A percentile compares a stretch with the other conserved stretches of the same genome.
These are phyloP conservation scores for Peromyscus melanophrys DNA, from an alignment of 2,797 vertebrate species.

Conservation along the genomic window DNA sequence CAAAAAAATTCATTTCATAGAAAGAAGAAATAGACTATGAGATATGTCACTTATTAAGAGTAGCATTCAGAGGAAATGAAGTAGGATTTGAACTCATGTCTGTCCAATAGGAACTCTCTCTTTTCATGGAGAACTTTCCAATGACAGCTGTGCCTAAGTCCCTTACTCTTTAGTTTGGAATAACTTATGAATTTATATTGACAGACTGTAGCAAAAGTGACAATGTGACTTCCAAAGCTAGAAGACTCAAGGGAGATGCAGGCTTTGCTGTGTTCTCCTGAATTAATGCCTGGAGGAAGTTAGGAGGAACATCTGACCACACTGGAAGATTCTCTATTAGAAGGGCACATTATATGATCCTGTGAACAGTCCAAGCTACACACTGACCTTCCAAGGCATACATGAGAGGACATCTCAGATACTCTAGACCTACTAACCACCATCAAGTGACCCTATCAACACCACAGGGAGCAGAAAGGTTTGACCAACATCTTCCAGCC, in stretches of 20 bases:
- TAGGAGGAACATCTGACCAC: not conserved
- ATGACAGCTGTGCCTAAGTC: not conserved
- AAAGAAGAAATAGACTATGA: not conserved
- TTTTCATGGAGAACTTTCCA: not conserved
- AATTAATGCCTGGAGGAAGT: not conserved
- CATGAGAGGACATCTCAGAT: not conserved
- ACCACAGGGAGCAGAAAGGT: not conserved
- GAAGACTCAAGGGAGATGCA: not conserved
- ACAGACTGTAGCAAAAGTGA: not conserved
- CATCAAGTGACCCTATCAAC: not conserved
- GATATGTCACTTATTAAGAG: not conserved
- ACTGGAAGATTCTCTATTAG: not conserved
- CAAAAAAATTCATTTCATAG: not conserved
- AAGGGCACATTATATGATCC: not conserved
- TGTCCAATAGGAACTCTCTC: not conserved
- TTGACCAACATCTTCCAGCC: not conserved
- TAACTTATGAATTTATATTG: not conserved
- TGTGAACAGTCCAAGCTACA: not conserved
- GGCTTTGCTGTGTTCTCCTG: not conserved
- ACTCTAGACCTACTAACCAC: not conserved
- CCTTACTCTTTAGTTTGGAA: not conserved
- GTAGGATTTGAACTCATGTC: not conserved
- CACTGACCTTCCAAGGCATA: too few relatives aligned
- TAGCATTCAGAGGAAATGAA: not conserved
- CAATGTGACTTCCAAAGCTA: not conserved